Evolutionary conservation across 2,888 invertebrate genomes (phyloP), one percentile per base, ranked within the genome.

Genomic region (Poecilobothrus nobilitatus): DNA sequence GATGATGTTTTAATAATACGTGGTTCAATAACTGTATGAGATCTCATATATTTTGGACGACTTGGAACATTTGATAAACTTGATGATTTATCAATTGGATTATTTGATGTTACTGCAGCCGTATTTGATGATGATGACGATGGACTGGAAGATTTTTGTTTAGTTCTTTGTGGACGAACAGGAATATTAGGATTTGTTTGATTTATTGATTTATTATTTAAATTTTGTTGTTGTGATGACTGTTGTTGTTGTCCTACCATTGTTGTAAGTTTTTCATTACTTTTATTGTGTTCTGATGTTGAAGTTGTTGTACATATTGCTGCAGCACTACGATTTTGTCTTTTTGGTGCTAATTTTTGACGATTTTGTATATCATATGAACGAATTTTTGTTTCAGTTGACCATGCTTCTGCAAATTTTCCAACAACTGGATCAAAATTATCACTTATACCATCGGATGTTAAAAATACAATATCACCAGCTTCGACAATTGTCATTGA

Each of bases 341-440:
- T 76, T 71, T 78, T 83, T 61, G 78, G 79, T 66, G 77, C 80
- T 65, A 77, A 71, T 67, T 41, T 71, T 68, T 44, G 71, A 67
- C 66, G 74, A 69, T 73, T 71, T 20, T 34, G 69, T 37, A 68
- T 67, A 10, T 71, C 70, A 41, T 69, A 69, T 21, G 71, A 70
- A 3, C 78, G 72, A 22, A 63, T 62, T 72, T 78, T 78, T 0
- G 77, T 78, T 68, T 82, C 80, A 3, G 80, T 76, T 6, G 81
- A 78, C 77, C 83, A 79, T 20, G 87, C 80, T 73, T 83, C 85
- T 7, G 93, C 91, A 77, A 94, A 92, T 81, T 91, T 92, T 37
- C 94, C 94, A 69, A 95, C 94, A 41, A 94, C 94, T 0, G 94
- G 94, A 82, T 95, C 94, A 76, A 94, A 92, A 80, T 95, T 95